Percentiles rank a stretch among this genome's conserved stretches.
phyloP scores from a whole-genome alignment of 2,888 invertebrate genomes.

The Norana najaformis region DNA sequence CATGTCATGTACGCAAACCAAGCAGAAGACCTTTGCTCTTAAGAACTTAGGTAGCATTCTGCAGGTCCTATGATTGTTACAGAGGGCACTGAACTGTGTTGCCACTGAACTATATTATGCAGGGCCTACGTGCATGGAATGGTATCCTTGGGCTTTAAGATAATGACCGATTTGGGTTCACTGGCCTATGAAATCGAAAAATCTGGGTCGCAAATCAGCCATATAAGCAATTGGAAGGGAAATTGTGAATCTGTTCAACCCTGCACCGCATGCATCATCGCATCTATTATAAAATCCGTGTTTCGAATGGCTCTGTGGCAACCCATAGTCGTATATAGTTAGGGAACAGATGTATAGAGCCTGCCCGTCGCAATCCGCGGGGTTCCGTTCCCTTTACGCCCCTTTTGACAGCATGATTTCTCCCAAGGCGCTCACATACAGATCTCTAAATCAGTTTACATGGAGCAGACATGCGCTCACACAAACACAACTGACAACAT shows the following conservation, averaged over 20 bases:
- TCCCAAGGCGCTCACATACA: constrained; percentile 13
- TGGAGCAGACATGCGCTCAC: not conserved
- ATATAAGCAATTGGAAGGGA: not conserved
- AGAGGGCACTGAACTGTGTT: not conserved
- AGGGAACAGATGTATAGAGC: not conserved
- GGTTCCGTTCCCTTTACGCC: not conserved
- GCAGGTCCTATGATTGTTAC: not conserved
- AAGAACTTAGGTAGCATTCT: not conserved
- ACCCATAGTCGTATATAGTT: not conserved
- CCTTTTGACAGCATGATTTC: not conserved
- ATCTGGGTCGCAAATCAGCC: not conserved
- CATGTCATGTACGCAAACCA: not conserved
- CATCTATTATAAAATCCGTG: not conserved
- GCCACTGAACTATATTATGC: not conserved
- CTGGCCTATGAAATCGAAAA: not conserved
- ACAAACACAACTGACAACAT: not conserved
- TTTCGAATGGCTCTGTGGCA: not conserved
- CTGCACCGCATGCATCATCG: not conserved
- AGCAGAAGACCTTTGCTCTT: not conserved
- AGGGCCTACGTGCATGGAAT: not conserved
- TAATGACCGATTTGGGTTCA: not conserved
- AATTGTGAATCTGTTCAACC: not conserved
- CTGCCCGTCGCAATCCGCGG: no score
- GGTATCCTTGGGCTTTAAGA: not conserved
- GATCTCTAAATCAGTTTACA: not conserved